Conservation (phyloP, 2,113 vertebrate genomes). For the Cyrtonyx montezumae region DNA sequence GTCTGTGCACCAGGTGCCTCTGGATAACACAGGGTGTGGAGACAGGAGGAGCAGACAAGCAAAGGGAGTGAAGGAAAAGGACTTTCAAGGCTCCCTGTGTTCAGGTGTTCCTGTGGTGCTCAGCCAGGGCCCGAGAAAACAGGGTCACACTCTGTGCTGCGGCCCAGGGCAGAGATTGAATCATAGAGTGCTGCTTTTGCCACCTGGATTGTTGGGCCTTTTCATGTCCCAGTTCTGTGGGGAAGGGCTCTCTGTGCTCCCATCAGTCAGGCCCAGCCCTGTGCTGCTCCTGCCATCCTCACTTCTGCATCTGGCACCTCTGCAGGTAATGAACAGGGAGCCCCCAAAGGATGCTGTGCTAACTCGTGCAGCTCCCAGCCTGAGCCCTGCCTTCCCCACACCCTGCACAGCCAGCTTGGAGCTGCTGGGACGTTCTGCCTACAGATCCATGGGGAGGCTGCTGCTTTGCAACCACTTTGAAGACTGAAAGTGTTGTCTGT, state of each 20-base stretch:
- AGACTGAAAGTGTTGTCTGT: not conserved
- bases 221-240: not conserved
- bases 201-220: not conserved
- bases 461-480: not conserved
- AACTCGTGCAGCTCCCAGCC: not conserved
- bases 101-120: not conserved
- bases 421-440: not conserved
- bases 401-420: not conserved
- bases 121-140: not conserved
- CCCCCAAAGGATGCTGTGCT: not conserved
- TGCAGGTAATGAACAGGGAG: constrained; percentile 10
- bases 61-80: not conserved
- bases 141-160: not conserved
- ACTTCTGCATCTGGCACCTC: constrained; percentile 19
- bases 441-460: not conserved
- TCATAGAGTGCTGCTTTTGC: not conserved
- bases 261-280: too few relatives aligned
- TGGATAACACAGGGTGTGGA: fast-evolving
- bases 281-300: not conserved
- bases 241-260: not conserved
- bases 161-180: not conserved
- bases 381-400: constrained; percentile 6
- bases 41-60: not conserved
- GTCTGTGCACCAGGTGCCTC: not conserved
- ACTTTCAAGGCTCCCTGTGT: too few relatives aligned